Conservation (phyloP, 2,888 invertebrate genomes). For the Plutella xylostella region DNA sequence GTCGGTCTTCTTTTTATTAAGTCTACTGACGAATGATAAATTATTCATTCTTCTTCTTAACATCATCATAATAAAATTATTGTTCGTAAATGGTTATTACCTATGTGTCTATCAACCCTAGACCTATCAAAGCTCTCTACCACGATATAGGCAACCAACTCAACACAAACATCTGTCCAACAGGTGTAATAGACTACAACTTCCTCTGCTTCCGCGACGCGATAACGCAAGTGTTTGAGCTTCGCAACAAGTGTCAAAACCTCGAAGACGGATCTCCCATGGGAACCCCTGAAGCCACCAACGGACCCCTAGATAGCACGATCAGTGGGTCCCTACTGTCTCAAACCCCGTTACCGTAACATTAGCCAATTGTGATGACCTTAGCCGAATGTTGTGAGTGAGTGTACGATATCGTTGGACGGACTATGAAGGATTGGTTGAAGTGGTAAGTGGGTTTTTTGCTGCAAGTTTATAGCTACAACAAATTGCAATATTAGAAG, state of each 20-base stretch:
- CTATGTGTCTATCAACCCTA: too few species aligned
- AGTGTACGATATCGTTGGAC: not conserved
- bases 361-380: constrained; percentile 1
- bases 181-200: constrained; percentile 98
- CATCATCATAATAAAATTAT: too few species aligned
- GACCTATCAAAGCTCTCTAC: too few species aligned
- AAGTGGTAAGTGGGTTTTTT: too few species aligned
- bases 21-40: too few species aligned
- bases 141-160: too few species aligned
- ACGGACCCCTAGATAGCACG: constrained; percentile 46
- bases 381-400: not conserved
- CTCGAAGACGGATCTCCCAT: constrained; percentile 32
- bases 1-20: too few species aligned
- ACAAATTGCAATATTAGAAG: too few species aligned
- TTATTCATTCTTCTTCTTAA: too few species aligned
- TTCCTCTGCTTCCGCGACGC: constrained; percentile 97
- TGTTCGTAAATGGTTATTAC: too few species aligned
- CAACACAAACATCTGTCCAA: too few species aligned
- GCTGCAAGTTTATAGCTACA: too few species aligned
- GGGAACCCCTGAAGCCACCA: constrained; percentile 40
- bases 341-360: constrained; percentile 14
- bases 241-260: constrained; percentile 78
- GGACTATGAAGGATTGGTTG: not conserved
- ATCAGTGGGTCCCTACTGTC: constrained; percentile 27
- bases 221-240: constrained; percentile 95